phyloP scores from a whole-genome alignment of 2,797 vertebrate genomes.

The Sebastiscus tertius region DNA sequence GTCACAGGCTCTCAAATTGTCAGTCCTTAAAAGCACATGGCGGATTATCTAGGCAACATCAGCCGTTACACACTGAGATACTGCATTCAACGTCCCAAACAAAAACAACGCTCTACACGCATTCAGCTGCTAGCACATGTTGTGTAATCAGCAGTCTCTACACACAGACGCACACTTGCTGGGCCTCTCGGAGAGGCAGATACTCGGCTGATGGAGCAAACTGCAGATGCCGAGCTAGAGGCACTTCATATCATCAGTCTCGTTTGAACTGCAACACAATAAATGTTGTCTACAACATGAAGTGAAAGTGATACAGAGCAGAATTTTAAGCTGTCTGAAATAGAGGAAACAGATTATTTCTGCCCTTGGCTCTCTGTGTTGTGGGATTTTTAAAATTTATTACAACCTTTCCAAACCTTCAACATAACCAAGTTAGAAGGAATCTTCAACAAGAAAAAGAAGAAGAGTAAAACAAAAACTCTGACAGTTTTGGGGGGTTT shows the following conservation, averaged over 20 bases:
- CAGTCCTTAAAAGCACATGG: conserved; percentile 40
- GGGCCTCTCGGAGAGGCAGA: conserved; percentile 52
- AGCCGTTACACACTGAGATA: conserved; percentile 41
- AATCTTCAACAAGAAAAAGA: neutral
- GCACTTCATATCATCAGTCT: conserved; percentile 27
- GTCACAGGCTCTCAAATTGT: conserved; percentile 21
- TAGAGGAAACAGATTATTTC: conserved; percentile 1
- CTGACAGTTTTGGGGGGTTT: conserved; percentile 64
- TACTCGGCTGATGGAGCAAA: conserved; percentile 20
- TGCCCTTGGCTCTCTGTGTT: neutral
- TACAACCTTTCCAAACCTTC: neutral
- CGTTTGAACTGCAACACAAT: conserved; percentile 30
- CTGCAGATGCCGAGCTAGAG: conserved; percentile 26
- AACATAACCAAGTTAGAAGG: neutral
- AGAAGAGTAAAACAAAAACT: conserved; percentile 32
- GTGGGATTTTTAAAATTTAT: neutral
- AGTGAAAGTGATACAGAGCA: conserved; percentile 31
- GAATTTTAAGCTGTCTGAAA: conserved; percentile 11
- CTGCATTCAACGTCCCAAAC: conserved; percentile 41
- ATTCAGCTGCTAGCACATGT: conserved; percentile 63
- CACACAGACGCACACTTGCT: conserved; percentile 35
- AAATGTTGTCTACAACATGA: conserved; percentile 13
- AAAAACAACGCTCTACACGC: conserved; percentile 67
- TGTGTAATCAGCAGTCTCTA: conserved; percentile 76
- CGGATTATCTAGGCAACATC: conserved; percentile 45